Base-by-base conservation (phyloP, 23 tunicate genomes). In the Botrylloides violaceus region DNA sequence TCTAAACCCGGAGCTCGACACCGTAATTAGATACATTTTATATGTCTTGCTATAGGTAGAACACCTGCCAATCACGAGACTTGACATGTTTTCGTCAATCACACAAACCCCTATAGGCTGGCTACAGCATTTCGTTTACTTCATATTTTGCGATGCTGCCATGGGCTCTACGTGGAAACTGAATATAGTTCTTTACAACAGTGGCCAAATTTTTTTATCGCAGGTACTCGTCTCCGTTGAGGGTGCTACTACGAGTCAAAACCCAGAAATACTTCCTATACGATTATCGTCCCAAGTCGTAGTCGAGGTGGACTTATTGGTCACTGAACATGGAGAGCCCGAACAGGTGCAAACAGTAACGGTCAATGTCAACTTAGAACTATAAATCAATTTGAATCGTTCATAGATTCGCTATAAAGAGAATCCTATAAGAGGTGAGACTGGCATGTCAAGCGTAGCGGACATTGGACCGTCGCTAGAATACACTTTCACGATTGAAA, bases 321-420 rank as follows among this genome's bases (percentile, higher is more conserved):
- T 81, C 36, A 20, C 73, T 22, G 65, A 48, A 20, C 57, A 19
- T 28, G 80, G 62, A 2, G 43, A 73, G 9, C 86, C 86, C 12
- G 72, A 81, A 64, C 86, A 81, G 79, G 86, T 81, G n/a, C n/a
- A n/a, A n/a, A n/a, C n/a, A n/a, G n/a, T n/a, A n/a, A n/a, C n/a
- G n/a, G n/a, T n/a, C n/a, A n/a, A n/a, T n/a, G n/a, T n/a, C 53
- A 43, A 15, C 9, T 15, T 43, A 43, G 12, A 9, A 15, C 12
- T 43, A 43, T 43, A 15, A 7, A 43, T 7, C 15, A 9, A 15
- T 7, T 43, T 43, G 15, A 9, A 43, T 43, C 53, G 1, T 25
- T 29, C n/a, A n/a, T 60, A 90, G 97, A 85, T 90, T 37, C 80
- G 97, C 5, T 90, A 90, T 43, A 34, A 21, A 29, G 71, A 90